These are phyloP conservation scores for Anguilla megastoma DNA, from an alignment of 2,797 vertebrate species.

Conservation along the genomic window DNA sequence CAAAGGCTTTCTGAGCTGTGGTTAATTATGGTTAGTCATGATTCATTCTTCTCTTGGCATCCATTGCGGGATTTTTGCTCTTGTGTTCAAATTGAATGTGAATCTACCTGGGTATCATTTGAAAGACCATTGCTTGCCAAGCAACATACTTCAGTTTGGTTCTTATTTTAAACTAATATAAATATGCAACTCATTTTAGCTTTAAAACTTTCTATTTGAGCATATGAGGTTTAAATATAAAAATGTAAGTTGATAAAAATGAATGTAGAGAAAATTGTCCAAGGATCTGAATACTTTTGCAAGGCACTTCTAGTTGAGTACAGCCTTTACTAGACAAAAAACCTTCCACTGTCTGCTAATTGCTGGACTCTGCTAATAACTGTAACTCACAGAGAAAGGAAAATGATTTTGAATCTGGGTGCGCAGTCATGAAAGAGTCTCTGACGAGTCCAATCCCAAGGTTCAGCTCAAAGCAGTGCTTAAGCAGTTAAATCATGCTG, in stretches of 20 bases:
- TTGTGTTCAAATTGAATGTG: not conserved
- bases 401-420: not conserved
- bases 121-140: not conserved
- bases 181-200: no score
- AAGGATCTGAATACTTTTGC: not conserved
- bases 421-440: not conserved
- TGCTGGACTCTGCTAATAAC: not conserved
- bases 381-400: not conserved
- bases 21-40: not conserved
- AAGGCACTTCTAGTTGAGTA: not conserved
- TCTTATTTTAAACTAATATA: not conserved
- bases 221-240: conserved; percentile 5
- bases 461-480: not conserved
- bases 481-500: not conserved
- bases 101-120: not conserved
- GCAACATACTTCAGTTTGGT: not conserved
- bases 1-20: not conserved
- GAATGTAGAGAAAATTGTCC: not conserved
- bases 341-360: not conserved
- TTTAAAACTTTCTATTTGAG: no score
- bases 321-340: not conserved
- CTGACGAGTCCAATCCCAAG: not conserved
- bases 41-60: not conserved
- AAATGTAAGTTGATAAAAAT: not conserved
- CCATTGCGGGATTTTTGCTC: not conserved